phyloP scores from a whole-genome alignment of 2,888 invertebrate genomes.

The Macrophya alboannulata region DNA sequence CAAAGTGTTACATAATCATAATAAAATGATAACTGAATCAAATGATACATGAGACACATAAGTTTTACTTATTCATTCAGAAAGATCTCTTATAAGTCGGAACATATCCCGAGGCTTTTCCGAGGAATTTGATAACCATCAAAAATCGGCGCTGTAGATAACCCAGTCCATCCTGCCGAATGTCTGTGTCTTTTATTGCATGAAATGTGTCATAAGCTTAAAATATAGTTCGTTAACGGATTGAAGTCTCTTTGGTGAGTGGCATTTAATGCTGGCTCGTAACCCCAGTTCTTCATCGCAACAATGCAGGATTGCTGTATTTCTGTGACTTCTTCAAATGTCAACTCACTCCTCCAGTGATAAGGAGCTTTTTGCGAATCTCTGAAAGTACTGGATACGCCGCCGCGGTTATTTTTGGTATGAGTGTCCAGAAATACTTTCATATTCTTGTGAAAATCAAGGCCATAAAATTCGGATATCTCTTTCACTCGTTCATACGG shows the following conservation, averaged over 20 bases:
- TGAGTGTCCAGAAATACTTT: constrained; percentile 90
- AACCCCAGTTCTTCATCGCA: neutral
- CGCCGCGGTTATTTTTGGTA: constrained; percentile 84
- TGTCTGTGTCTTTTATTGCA: neutral
- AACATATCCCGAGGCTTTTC: no score
- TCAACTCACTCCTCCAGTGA: neutral
- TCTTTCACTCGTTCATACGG: constrained; percentile 87
- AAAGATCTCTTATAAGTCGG: no score
- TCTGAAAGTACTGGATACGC: neutral
- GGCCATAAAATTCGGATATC: constrained; percentile 89
- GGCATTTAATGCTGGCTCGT: constrained; percentile 11
- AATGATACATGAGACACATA: no score
- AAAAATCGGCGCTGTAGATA: neutral
- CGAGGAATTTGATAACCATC: no score
- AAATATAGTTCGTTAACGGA: neutral
- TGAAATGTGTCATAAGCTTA: neutral
- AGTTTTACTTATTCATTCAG: no score
- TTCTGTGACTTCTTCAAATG: neutral
- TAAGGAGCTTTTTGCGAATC: neutral
- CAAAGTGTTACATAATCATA: no score
- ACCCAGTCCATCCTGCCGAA: neutral
- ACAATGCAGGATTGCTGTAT: neutral
- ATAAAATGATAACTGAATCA: no score
- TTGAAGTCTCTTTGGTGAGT: neutral
- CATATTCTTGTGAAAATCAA: constrained; percentile 86